Evolutionary conservation across 2,113 vertebrate species (phyloP).

Genomic region (Neotoma lepida): DNA sequence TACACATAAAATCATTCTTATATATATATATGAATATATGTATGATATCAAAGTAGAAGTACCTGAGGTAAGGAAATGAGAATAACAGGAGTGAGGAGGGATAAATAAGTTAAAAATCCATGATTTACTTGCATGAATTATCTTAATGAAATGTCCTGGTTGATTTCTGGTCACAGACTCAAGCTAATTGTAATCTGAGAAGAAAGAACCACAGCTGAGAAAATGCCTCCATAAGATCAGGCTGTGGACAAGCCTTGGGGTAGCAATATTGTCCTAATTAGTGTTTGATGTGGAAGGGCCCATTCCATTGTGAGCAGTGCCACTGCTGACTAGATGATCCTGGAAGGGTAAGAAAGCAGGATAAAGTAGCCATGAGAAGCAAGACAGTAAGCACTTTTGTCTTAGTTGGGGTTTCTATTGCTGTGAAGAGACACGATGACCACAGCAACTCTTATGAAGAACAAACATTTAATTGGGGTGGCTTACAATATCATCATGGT

Average conservation of each 20-base stretch:
- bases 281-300: background rate
- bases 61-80: background rate
- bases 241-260: background rate
- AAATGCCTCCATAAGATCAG: background rate
- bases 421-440: no score
- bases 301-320: background rate
- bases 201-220: background rate
- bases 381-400: background rate
- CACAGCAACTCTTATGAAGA: no score
- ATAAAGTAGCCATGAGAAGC: background rate
- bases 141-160: background rate
- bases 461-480: no score
- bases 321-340: background rate
- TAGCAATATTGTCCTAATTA: background rate
- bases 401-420: background rate
- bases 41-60: background rate
- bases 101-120: background rate
- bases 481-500: no score
- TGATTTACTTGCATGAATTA: background rate
- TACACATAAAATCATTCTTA: background rate
- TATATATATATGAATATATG: background rate
- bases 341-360: background rate
- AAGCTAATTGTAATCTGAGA: background rate
- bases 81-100: background rate
- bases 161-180: background rate